Evolutionary conservation across 2,797 vertebrate species (phyloP).

Genomic region (Oreochromis grahami): DNA sequence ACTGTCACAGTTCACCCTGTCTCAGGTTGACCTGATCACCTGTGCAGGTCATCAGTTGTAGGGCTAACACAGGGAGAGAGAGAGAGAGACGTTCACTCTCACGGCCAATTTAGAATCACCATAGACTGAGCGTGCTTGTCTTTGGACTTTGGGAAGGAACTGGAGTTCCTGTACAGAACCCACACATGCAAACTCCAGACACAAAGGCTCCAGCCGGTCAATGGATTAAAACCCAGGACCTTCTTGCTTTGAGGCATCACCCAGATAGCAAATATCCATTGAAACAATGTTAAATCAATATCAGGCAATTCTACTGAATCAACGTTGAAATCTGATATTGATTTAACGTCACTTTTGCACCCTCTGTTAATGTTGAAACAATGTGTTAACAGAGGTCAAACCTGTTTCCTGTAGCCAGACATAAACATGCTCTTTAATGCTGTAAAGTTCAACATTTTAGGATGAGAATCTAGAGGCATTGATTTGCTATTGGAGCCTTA

Average conservation of each 20-base stretch:
- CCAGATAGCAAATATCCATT: neutral
- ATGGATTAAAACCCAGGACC: neutral
- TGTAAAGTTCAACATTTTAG: neutral
- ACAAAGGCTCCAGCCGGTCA: neutral
- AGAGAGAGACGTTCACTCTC: neutral
- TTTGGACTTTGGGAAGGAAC: neutral
- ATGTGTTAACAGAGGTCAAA: neutral
- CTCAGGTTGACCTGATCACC: neutral
- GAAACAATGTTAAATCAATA: neutral
- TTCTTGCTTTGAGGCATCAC: neutral
- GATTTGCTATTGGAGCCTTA: neutral
- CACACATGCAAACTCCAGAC: neutral
- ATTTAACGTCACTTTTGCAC: rapidly evolving
- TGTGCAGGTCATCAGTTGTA: neutral
- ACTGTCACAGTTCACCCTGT: neutral
- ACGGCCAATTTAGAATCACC: neutral
- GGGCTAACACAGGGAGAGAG: neutral
- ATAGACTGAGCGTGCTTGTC: neutral
- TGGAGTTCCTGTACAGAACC: neutral
- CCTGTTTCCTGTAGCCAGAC: neutral
- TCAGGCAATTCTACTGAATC: neutral
- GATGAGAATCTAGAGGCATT: neutral
- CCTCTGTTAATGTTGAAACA: neutral
- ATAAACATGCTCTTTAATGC: neutral
- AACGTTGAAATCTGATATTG: rapidly evolving